These are phyloP conservation scores for Clinocottus analis DNA, from an alignment of 2,113 vertebrate genomes.

Conservation along the genomic window DNA sequence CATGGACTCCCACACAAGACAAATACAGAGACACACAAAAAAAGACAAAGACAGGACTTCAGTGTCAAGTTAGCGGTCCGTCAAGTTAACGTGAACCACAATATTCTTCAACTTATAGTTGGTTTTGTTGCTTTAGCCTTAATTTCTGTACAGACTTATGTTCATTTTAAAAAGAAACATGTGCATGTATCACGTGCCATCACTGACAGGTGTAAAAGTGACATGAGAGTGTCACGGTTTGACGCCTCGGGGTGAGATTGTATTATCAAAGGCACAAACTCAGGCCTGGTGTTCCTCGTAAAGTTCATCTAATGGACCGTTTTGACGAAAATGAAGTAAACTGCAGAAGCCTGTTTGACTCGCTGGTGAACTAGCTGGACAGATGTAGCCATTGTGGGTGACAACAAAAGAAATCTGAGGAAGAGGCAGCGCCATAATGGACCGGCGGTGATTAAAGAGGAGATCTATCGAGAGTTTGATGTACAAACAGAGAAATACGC, in stretches of 20 bases:
- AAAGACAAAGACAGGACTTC: background rate
- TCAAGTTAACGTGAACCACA: too few species aligned
- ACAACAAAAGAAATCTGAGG: background rate
- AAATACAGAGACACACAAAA: background rate
- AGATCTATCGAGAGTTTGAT: conserved; percentile 6
- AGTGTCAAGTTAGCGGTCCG: too few species aligned
- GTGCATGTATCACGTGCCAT: too few species aligned
- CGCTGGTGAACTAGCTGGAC: background rate
- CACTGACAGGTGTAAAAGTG: too few species aligned
- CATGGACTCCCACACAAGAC: conserved; percentile 11
- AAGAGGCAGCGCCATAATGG: background rate
- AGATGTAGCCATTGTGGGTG: background rate
- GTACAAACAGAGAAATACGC: conserved; percentile 13
- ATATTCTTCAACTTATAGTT: too few species aligned
- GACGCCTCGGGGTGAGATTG: too few species aligned
- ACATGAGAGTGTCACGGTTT: too few species aligned
- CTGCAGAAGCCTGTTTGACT: background rate
- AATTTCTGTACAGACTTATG: too few species aligned
- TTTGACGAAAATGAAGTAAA: background rate
- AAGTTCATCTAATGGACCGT: background rate
- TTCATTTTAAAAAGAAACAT: too few species aligned
- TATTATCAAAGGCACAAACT: background rate
- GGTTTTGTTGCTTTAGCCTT: too few species aligned
- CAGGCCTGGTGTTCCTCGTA: background rate
- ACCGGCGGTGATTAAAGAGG: background rate